Conservation (phyloP, 2,797 vertebrate species). For the Labeo calbasu region DNA sequence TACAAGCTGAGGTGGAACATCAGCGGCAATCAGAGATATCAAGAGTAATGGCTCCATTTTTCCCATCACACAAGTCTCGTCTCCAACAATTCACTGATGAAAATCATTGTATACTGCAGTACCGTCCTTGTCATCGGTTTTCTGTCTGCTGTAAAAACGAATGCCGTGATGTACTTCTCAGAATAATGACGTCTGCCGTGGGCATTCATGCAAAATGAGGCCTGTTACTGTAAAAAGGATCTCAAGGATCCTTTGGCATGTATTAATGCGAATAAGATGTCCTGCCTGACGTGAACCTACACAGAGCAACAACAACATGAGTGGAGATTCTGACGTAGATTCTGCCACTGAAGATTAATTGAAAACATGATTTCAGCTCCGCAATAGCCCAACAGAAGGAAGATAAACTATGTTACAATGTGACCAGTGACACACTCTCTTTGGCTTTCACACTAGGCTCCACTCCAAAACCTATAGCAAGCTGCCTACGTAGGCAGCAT, state of each 20-base stretch:
- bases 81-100: constrained; percentile 10
- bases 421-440: background rate
- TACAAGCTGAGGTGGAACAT: background rate
- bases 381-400: background rate
- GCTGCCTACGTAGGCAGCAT: background rate
- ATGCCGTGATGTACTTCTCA: background rate
- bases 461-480: background rate
- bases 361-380: background rate
- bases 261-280: constrained; percentile 40
- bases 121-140: background rate
- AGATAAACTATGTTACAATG: constrained; percentile 5
- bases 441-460: background rate
- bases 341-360: constrained; percentile 12
- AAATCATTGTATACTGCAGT: background rate
- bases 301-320: constrained; percentile 31
- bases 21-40: background rate
- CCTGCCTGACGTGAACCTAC: constrained; percentile 17
- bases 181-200: background rate
- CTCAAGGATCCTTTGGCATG: constrained; percentile 28
- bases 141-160: background rate
- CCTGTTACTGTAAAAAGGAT: background rate
- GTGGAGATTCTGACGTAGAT: constrained; percentile 12
- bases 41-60: constrained; percentile 14
- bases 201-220: constrained; percentile 12
- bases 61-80: constrained; percentile 2